phyloP scores from a whole-genome alignment of 2,797 vertebrate genomes.

The Ceryle rudis region DNA sequence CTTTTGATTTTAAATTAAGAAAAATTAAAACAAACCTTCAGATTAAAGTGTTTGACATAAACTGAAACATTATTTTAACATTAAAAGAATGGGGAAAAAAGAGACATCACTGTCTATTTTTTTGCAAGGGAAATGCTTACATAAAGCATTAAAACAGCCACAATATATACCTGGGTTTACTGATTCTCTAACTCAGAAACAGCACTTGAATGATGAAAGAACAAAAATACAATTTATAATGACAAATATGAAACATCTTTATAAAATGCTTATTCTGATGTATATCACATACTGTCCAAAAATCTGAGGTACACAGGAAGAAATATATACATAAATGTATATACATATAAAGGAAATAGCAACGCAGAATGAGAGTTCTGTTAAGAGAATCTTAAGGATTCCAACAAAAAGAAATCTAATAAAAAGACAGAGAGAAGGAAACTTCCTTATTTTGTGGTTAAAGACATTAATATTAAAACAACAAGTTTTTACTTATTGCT shows the following conservation, averaged over 20 bases:
- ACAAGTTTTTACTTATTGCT: background rate
- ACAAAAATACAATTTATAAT: background rate
- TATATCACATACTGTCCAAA: background rate
- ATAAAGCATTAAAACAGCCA: conserved; percentile 5
- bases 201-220: background rate
- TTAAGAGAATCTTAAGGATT: background rate
- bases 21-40: background rate
- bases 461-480: background rate
- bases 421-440: background rate
- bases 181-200: background rate
- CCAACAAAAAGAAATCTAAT: background rate
- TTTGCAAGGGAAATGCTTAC: background rate
- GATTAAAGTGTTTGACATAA: background rate
- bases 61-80: background rate
- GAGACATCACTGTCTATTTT: background rate
- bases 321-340: background rate
- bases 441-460: background rate
- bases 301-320: background rate
- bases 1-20: background rate
- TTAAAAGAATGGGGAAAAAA: background rate
- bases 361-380: background rate
- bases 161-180: background rate
- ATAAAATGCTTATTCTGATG: conserved; percentile 13
- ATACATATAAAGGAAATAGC: background rate
- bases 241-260: background rate